Evolutionary conservation across 2,888 invertebrate species (phyloP).

Genomic region (Eristalis arbustorum): DNA sequence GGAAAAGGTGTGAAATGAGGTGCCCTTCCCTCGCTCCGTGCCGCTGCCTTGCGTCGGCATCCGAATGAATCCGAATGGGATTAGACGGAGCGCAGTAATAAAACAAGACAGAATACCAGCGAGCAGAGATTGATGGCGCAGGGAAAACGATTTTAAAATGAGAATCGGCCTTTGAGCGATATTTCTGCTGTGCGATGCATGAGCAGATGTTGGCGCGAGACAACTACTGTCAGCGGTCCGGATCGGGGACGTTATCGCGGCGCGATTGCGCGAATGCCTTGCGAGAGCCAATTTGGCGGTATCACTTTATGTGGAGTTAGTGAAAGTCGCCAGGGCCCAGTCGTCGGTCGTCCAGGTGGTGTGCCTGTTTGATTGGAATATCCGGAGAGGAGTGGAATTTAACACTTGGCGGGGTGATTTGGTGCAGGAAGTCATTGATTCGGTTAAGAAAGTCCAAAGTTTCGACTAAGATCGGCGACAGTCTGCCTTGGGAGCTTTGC

Average conservation of each 20-base stretch:
- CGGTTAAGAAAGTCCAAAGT: too few relatives aligned
- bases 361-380: neutral
- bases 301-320: neutral
- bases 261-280: neutral
- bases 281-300: neutral
- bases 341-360: neutral
- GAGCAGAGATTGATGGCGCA: neutral
- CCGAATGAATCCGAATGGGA: neutral
- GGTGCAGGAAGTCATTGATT: too few relatives aligned
- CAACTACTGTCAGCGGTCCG: slow-evolving; percentile 8
- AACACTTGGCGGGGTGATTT: too few relatives aligned
- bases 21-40: slow-evolving; percentile 7
- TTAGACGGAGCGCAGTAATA: slow-evolving; percentile 10
- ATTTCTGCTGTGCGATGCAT: neutral
- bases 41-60: neutral
- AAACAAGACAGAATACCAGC: neutral
- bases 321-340: neutral
- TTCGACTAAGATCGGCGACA: too few relatives aligned
- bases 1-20: slow-evolving; percentile 75
- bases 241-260: neutral
- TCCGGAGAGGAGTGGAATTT: too few relatives aligned
- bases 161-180: slow-evolving; percentile 20
- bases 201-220: slow-evolving; percentile 20
- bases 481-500: too few relatives aligned
- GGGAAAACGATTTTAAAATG: slow-evolving; percentile 22